Evolutionary conservation across 2,797 vertebrate genomes (phyloP).

Genomic region (Chrysocyon brachyurus): DNA sequence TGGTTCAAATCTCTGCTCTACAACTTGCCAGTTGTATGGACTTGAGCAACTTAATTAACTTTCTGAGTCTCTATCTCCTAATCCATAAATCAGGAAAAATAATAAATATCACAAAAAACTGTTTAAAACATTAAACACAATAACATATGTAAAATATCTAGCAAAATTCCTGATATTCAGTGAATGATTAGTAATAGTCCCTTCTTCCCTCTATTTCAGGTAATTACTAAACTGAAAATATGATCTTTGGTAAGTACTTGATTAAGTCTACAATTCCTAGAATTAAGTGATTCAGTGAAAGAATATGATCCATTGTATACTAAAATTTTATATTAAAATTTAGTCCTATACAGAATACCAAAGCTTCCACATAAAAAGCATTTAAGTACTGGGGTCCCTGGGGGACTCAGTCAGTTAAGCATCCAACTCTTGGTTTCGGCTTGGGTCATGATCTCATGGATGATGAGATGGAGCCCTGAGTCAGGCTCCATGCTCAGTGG

Average conservation of each 20-base stretch:
- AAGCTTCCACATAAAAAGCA: neutral
- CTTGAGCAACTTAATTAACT: neutral
- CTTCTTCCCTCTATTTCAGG: neutral
- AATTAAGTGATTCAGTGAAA: neutral
- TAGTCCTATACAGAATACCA: neutral
- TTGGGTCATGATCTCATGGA: neutral
- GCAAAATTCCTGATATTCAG: slow-evolving; percentile 23
- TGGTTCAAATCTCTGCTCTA: slow-evolving; percentile 4
- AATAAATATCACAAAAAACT: slow-evolving; percentile 6
- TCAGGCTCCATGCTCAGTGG: neutral
- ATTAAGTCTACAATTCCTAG: neutral
- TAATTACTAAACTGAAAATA: neutral
- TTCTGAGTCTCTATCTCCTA: neutral
- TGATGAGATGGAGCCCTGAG: neutral
- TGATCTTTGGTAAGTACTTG: neutral
- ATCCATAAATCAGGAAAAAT: neutral
- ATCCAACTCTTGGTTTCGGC: neutral
- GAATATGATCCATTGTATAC: neutral
- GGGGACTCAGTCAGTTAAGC: neutral
- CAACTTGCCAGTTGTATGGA: neutral
- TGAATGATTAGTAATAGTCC: neutral
- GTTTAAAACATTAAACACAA: neutral
- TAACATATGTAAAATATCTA: neutral
- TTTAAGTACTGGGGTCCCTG: neutral
- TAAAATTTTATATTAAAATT: neutral